Evolutionary conservation across 2,113 vertebrate species (phyloP), one percentile per base, ranked within the genome.

Genomic region (Kryptolebias marmoratus): DNA sequence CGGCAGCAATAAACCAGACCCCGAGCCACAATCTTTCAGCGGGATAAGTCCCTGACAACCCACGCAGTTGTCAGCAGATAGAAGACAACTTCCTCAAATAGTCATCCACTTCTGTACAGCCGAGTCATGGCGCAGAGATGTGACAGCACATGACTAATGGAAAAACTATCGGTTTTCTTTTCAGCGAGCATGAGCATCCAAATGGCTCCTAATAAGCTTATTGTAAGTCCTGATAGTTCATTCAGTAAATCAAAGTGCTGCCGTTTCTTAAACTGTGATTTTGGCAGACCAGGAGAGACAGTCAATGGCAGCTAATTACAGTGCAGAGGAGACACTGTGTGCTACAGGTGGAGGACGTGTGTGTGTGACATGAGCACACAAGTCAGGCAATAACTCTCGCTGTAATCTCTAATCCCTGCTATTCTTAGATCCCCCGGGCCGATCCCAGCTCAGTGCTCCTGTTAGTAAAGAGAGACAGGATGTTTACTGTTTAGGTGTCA

Each of bases 381-480:
- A 84, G 71, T 75, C 72, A 71, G 53, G 36, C 57, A 87, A 81
- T 75, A 69, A 84, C 85, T 83, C 82, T 84, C 78, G 78, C 82
- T 73, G 81, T 91, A 93, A 94, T 93, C 92, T 93, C 80, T 94
- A 94, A 94, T 92, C 93, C 88, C 60, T 56, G 74, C 80, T 94
- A 93, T 91, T 90, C 91, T 89, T 90, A 92, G 91, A 59, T 13
- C 32, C 18, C 68, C 77, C 16, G 31, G 32, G 5, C 55, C 55
- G 8, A 58, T 72, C 48, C 80, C 30, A 49, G 42, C 71, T 82
- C 80, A 81, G 39, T 50, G 75, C 77, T 65, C 56, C 60, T 54
- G 80, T 27, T 44, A 36, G 59, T 54, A 67, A 56, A 81, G 54
- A 67, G 36, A 61, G 47, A 63, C 66, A 58, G 83, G 54, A 68